Evolutionary conservation across 2,113 vertebrate species (phyloP).

Genomic region (Alosa alosa): DNA sequence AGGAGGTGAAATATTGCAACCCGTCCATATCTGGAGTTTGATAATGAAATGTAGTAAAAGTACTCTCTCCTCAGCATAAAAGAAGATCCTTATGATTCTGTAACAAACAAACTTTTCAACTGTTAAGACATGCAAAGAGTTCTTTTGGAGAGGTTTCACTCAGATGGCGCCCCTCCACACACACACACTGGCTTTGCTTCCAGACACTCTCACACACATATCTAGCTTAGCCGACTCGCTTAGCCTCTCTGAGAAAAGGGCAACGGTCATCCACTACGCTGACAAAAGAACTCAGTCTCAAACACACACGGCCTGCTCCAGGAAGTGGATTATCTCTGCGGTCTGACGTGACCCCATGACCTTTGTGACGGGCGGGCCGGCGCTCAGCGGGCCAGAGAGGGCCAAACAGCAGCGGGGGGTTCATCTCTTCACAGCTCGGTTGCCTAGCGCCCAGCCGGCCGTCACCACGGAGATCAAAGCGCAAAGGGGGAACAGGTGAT

Average conservation of each 20-base stretch:
- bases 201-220: background rate
- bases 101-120: slow-evolving; percentile 13
- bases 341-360: background rate
- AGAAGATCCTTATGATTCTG: background rate
- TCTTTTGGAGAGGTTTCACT: slow-evolving; percentile 16
- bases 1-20: background rate
- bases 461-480: slow-evolving; percentile 5
- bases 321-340: background rate
- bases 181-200: too few species aligned
- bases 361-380: background rate
- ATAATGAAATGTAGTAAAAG: background rate
- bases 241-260: too few species aligned
- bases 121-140: slow-evolving; percentile 35
- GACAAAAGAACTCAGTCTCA: slow-evolving; percentile 19
- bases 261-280: background rate
- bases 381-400: background rate
- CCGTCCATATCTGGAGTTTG: background rate
- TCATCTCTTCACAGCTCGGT: background rate
- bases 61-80: slow-evolving; percentile 22
- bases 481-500: background rate
- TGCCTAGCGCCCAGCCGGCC: background rate
- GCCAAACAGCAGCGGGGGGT: background rate
- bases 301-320: background rate
- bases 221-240: slow-evolving; percentile 36
- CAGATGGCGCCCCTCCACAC: too few species aligned